Evolutionary conservation across 1,140 invertebrate species (phyloP).

Genomic region (Heliconius hermathena): DNA sequence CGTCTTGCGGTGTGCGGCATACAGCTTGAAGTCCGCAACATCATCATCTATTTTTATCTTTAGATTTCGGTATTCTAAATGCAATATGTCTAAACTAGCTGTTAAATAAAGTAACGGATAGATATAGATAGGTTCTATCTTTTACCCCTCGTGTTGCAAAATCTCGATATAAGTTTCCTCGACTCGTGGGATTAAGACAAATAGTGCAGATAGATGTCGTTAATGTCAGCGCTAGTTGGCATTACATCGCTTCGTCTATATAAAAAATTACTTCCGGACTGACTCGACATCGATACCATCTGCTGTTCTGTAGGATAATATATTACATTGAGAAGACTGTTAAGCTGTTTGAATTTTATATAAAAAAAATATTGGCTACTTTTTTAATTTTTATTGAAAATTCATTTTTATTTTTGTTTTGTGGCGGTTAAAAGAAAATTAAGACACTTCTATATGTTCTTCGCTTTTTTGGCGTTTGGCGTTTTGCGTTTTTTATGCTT

Average conservation of each 20-base stretch:
- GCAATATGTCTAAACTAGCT: background rate
- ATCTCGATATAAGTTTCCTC: slow-evolving; percentile 1
- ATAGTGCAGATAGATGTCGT: background rate
- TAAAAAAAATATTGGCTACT: background rate
- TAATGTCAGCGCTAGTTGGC: slow-evolving; percentile 11
- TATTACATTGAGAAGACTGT: background rate
- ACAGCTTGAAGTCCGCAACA: no score
- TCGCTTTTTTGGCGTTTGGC: no score
- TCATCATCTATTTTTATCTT: no score
- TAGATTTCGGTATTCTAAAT: no score
- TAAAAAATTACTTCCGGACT: slow-evolving; percentile 17
- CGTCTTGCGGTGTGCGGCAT: no score
- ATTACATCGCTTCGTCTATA: background rate
- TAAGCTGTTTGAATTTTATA: background rate
- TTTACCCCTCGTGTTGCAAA: background rate
- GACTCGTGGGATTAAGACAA: slow-evolving; percentile 21
- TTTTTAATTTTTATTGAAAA: background rate
- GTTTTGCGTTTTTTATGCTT: no score
- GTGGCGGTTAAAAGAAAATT: no score
- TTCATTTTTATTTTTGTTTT: background rate
- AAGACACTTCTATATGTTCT: background rate
- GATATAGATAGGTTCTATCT: background rate
- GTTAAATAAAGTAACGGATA: background rate
- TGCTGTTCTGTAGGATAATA: background rate
- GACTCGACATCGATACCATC: background rate